phyloP scores from a whole-genome alignment of 2,888 invertebrate genomes.

The Calliphora vomitoria region DNA sequence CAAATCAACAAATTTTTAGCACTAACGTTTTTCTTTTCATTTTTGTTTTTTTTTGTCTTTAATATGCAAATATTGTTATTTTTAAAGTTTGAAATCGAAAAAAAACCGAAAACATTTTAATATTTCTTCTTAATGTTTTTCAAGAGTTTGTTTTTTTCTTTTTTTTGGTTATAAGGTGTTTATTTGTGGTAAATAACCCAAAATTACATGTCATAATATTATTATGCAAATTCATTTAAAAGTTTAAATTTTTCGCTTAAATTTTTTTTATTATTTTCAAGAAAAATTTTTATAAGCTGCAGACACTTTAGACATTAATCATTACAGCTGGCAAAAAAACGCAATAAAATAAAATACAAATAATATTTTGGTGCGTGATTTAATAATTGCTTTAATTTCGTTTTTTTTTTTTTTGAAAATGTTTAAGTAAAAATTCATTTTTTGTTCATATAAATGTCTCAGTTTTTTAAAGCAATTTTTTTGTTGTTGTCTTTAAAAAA shows the following conservation, averaged over 20 bases:
- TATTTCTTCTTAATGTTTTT: conserved; percentile 28
- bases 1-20: conserved; percentile 73
- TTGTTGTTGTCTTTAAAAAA: neutral
- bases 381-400: conserved; percentile 69
- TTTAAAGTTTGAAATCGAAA: conserved; percentile 57
- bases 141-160: conserved; percentile 9
- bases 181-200: conserved; percentile 71
- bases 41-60: conserved; percentile 23
- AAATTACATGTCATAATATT: conserved; percentile 75
- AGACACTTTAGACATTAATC: conserved; percentile 69
- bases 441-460: conserved; percentile 22
- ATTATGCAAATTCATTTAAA: conserved; percentile 70
- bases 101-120: conserved; percentile 47
- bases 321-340: conserved; percentile 35
- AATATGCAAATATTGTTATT: conserved; percentile 73
- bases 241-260: conserved; percentile 33
- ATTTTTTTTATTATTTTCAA: conserved; percentile 38
- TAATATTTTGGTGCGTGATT: conserved; percentile 63
- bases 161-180: conserved; percentile 67
- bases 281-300: conserved; percentile 28
- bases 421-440: conserved; percentile 26
- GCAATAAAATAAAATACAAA: conserved; percentile 28
- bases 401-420: conserved; percentile 24
- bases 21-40: conserved; percentile 50
- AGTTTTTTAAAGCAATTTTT: conserved; percentile 2